Conservation (phyloP, 2,797 vertebrate genomes). For the Bufotes viridis region DNA sequence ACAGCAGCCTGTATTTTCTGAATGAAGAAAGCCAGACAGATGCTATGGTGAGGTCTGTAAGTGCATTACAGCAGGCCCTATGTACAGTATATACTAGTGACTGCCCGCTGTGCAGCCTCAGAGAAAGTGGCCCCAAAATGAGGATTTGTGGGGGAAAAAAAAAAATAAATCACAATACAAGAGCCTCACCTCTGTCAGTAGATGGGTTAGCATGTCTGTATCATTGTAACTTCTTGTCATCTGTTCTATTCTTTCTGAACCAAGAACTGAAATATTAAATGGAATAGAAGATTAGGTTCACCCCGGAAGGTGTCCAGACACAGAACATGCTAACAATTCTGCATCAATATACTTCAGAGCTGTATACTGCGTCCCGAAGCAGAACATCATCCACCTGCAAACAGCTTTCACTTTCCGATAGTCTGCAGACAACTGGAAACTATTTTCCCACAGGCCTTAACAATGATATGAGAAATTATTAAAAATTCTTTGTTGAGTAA, state of each 20-base stretch:
- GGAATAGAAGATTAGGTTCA: conserved; percentile 10
- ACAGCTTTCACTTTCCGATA: background rate
- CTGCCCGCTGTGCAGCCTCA: no score
- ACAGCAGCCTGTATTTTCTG: no score
- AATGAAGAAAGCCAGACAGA: no score
- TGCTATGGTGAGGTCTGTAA: no score
- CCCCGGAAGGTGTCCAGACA: background rate
- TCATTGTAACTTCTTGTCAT: conserved; percentile 91
- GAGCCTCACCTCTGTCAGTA: conserved; percentile 87
- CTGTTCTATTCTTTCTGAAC: conserved; percentile 84
- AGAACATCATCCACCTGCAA: background rate
- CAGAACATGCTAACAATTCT: background rate
- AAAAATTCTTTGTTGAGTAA: no score
- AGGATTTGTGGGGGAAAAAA: no score
- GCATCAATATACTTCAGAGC: no score
- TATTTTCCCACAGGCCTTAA: background rate
- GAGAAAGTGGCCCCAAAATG: no score
- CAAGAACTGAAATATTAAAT: conserved; percentile 81
- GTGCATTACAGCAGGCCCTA: no score
- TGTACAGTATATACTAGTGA: no score
- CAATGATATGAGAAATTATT: no score
- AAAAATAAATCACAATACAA: background rate
- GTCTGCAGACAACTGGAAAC: background rate
- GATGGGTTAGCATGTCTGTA: conserved; percentile 89
- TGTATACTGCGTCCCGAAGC: background rate